phyloP scores from a whole-genome alignment of 2,113 vertebrate species.

The Brachyistius frenatus region DNA sequence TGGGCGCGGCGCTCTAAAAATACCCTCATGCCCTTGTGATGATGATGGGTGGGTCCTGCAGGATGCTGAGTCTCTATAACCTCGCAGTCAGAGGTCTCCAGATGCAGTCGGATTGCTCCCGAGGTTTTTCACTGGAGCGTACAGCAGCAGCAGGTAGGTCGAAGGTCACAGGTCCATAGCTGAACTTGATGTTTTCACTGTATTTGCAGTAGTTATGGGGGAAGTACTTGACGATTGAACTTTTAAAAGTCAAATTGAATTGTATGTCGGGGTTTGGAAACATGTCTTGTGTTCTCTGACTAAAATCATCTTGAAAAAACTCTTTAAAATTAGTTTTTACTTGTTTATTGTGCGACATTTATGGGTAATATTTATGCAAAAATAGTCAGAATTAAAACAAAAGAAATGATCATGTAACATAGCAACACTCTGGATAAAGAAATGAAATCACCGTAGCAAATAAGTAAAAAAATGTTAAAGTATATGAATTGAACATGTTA shows the following conservation, averaged over 20 bases:
- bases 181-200: neutral
- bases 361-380: too few relatives aligned
- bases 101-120: slow-evolving; percentile 47
- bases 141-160: slow-evolving; percentile 42
- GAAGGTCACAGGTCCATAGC: slow-evolving; percentile 1
- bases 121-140: slow-evolving; percentile 20
- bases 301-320: neutral
- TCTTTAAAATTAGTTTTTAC: neutral
- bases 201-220: too few relatives aligned
- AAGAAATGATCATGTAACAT: too few relatives aligned
- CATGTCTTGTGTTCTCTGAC: neutral
- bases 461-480: neutral
- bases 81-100: slow-evolving; percentile 29
- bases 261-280: neutral
- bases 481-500: neutral
- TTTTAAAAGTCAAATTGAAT: neutral
- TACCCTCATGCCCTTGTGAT: slow-evolving; percentile 72
- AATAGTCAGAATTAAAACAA: too few relatives aligned
- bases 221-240: neutral
- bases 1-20: slow-evolving; percentile 66
- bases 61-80: slow-evolving; percentile 80
- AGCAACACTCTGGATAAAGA: neutral
- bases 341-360: too few relatives aligned
- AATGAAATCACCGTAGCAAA: neutral
- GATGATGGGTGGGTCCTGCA: slow-evolving; percentile 75